Evolutionary conservation across 2,888 invertebrate species (phyloP), one percentile per base, ranked within the genome.

Genomic region (Cheilosia urbana): DNA sequence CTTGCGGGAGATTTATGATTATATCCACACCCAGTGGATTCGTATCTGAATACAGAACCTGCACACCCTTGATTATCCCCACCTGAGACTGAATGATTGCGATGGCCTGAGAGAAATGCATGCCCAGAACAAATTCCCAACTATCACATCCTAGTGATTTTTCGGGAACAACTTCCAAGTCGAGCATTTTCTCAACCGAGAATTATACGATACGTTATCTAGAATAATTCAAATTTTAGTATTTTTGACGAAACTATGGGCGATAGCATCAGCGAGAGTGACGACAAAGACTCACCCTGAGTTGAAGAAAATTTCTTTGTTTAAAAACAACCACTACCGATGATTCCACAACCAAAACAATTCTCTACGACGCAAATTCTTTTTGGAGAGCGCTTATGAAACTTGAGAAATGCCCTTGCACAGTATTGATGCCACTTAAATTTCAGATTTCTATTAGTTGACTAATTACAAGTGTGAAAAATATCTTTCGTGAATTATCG

Each of bases 41-140:
- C 97, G 96, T 95, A 93, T 98, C 98, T 93, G 97, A 98, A 94
- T 99, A 99, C 89, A 98, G 95, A 89, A 99, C 98, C 95, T 99
- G 98, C 88, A 98, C 98, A 88, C 97, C 97, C 93, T 98, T 96
- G 90, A 99, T 98, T 90, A 96, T 95, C 89, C 98, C 97, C 92
- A 98, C 98, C 94, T 98, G 98, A 87, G 97, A 97, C 93, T 98
- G 98, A 91, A 99, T 96, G 90, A 98, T 98, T 90, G 98, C 97
- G 90, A 99, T 98, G 88, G 98, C 97, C 93, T 99, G 98, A 89
- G 98, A 98, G 94, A 99, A 98, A 94, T 98, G 98, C 98, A 98
- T 99, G 90, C 99, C 99, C 97, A 91, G 89, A 69, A 91, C 90
- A 80, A 99, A 98, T 94, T 99, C 98, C 98, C 98, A 98, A 94